Evolutionary conservation across 2,888 invertebrate genomes (phyloP).

Genomic region (Temnothorax unifasciatus): DNA sequence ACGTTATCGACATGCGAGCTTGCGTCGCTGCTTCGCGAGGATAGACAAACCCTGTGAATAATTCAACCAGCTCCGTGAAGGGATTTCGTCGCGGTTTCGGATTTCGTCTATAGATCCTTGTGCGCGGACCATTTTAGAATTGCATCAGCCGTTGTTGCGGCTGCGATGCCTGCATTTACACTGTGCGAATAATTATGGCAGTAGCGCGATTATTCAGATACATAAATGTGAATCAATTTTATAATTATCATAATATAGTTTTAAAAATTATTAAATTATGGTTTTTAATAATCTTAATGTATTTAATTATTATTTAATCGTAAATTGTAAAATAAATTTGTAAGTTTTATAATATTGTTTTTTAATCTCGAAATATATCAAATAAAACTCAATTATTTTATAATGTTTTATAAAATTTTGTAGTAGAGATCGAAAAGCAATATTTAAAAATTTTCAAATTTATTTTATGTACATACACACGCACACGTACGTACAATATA

Average conservation of each 20-base stretch:
- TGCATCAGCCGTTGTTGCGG: conserved; percentile 54
- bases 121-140: neutral
- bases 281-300: neutral
- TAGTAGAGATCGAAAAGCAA: neutral
- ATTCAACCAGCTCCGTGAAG: conserved; percentile 39
- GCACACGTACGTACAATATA: neutral
- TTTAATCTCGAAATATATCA: neutral
- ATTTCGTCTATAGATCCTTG: conserved; percentile 28
- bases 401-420: no score
- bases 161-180: conserved; percentile 39
- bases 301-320: neutral
- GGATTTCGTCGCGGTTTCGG: conserved; percentile 51
- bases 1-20: conserved; percentile 50
- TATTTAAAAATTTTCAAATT: neutral
- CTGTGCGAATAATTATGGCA: conserved; percentile 64
- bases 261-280: no score
- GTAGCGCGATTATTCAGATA: conserved; percentile 32
- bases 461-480: no score
- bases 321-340: neutral
- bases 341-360: neutral
- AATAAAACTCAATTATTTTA: neutral
- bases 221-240: neutral
- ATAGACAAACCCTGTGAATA: conserved; percentile 49
- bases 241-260: no score
- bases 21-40: neutral